These are phyloP conservation scores for Leptura quadrifasciata DNA, from an alignment of 2,888 invertebrate genomes.

Conservation along the genomic window DNA sequence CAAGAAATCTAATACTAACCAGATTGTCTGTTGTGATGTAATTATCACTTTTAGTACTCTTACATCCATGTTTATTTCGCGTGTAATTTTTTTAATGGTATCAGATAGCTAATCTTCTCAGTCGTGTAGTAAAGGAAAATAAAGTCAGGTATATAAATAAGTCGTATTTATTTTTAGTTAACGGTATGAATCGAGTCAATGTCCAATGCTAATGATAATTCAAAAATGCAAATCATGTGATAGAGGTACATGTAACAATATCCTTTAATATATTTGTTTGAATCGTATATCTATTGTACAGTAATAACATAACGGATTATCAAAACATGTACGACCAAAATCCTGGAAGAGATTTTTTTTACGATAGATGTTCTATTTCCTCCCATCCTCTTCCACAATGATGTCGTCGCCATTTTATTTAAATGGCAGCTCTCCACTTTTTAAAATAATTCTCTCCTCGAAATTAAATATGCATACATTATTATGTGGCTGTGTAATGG, in stretches of 20 bases:
- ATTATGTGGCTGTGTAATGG: too few species aligned
- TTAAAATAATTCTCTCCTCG: too few species aligned
- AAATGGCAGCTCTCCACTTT: too few species aligned
- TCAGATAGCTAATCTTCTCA: background rate
- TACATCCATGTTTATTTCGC: slow-evolving; percentile 2
- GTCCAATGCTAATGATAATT: background rate
- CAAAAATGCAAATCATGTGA: background rate
- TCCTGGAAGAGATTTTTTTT: too few species aligned
- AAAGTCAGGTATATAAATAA: background rate
- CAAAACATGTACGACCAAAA: too few species aligned
- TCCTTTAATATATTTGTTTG: background rate
- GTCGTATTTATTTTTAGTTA: background rate
- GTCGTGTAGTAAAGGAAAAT: background rate
- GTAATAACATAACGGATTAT: too few species aligned
- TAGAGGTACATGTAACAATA: background rate
- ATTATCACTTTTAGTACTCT: slow-evolving; percentile 11
- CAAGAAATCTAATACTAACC: slow-evolving; percentile 20
- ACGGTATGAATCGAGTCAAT: background rate
- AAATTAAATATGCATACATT: too few species aligned
- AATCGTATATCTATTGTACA: too few species aligned
- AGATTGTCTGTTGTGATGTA: slow-evolving; percentile 3
- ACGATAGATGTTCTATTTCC: too few species aligned
- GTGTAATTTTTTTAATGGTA: slow-evolving; percentile 1
- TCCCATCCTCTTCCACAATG: too few species aligned
- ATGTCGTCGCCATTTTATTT: too few species aligned